Evolutionary conservation across 2,888 invertebrate species (phyloP), one percentile per base, ranked within the genome.

Genomic region (Endotricha flammealis): DNA sequence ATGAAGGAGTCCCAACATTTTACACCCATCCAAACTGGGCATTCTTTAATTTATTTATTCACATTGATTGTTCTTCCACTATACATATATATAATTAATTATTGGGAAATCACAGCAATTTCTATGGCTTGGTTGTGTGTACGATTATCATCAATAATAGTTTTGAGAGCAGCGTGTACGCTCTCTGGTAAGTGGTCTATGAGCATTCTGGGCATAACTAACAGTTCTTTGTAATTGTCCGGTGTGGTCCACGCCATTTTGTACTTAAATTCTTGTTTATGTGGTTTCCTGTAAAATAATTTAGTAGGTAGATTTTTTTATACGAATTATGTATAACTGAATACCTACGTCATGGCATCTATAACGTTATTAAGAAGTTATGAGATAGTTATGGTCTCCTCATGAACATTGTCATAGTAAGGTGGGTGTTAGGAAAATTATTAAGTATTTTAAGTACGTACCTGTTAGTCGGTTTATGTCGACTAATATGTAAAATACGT

Each of bases 401-500:
- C n/a, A n/a, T n/a, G n/a, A n/a, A n/a, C n/a, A n/a, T n/a, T n/a
- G n/a, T n/a, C n/a, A n/a, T n/a, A n/a, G n/a, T n/a, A n/a, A n/a
- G n/a, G n/a, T n/a, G n/a, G n/a, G n/a, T n/a, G n/a, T n/a, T n/a
- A n/a, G n/a, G n/a, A n/a, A n/a, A n/a, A n/a, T n/a, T n/a, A n/a
- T n/a, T n/a, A n/a, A n/a, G n/a, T n/a, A n/a, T n/a, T n/a, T n/a
- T n/a, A n/a, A n/a, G n/a, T n/a, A n/a, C n/a, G n/a, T 27, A 87
- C 87, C 77, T 80, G 59, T 85, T 83, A 22, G 71, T 64, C 62
- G 83, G 87, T 63, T 90, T 90, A 46, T 88, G 82, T 48, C 82
- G 82, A n/a, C 88, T 81, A 29, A 94, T 88, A 55, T 93, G 93
- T 29, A 94, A 76, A 49, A 93, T 91, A 49, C 89, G 88, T 6